Evolutionary conservation across 2,113 vertebrate genomes (phyloP).

Genomic region (Pelobates fuscus): DNA sequence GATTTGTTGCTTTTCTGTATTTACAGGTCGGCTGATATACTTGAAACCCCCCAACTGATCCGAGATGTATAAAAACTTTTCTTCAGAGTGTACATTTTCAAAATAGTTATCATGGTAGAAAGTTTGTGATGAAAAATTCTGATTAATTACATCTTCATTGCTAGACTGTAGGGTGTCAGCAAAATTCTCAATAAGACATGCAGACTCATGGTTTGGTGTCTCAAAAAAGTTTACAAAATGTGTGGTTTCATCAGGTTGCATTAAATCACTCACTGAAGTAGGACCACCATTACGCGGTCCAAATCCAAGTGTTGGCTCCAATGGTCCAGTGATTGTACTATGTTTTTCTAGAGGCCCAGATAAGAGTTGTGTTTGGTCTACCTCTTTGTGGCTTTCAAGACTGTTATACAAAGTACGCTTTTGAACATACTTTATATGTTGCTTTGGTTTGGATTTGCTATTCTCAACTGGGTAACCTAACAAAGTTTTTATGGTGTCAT

Average conservation of each 20-base stretch:
- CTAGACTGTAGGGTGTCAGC: background rate
- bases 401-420: background rate
- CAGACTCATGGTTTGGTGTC: background rate
- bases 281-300: background rate
- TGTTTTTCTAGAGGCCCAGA: background rate
- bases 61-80: slow-evolving; percentile 23
- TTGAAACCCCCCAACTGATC: slow-evolving; percentile 38
- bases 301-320: background rate
- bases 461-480: background rate
- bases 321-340: background rate
- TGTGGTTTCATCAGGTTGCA: no score
- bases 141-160: background rate
- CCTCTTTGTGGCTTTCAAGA: background rate
- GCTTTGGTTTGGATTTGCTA: background rate
- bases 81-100: background rate
- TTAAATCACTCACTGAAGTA: background rate
- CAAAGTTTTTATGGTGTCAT: background rate
- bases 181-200: background rate
- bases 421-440: background rate
- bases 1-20: slow-evolving; percentile 46
- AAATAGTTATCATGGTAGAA: slow-evolving; percentile 5
- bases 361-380: background rate
- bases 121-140: slow-evolving; percentile 22
- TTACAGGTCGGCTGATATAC: slow-evolving; percentile 49
- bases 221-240: background rate